Evolutionary conservation across 37 sponge, comb jelly and placozoan genomes (phyloP), one percentile per base, ranked within the genome.

Genomic region (Ephydatia muelleri): DNA sequence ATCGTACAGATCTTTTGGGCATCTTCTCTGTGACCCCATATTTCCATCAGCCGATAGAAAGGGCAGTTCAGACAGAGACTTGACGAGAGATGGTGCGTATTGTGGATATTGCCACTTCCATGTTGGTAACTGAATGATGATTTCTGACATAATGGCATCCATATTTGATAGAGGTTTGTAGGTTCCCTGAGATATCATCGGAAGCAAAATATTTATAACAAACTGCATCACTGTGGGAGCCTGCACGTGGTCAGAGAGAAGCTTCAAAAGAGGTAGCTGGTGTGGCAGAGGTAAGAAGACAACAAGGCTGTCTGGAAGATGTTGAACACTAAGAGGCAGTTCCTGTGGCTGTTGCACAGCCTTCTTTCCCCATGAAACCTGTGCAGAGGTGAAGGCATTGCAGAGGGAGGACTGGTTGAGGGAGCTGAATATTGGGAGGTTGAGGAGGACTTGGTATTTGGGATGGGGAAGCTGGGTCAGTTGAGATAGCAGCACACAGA

Each of bases 1-100:
- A 65, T 86, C 81, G 80, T 74, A 86, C 31, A 86, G 80, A 25
- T 48, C 39, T 3, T 29, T 67, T 57, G 80, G 87, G 19, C 57
- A 21, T 70, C 74, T 34, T 47, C 49, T 78, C 22, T 39, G 80
- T 13, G 9, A 57, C 29, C 30, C 37, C 28, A 5, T 35, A 67
- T n/a, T 67, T 6, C 19, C 25, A 3, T 13, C 21, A 0, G 11
- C 48, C 27, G 43, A 37, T 19, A 84, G 9, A 40, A 84, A 84
- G 32, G 38, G 38, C 19, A 84, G 84, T 6, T n/a, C 29, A 33
- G 66, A 49, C 34, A 83, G 8, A 16, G 39, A 31, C 28, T 4
- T 73, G 11, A 29, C 25, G 16, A 72, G 30, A 33, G 22, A 33
- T 37, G 72, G 75, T 0, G 9, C 13, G 26, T 9, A 1, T 67